Evolutionary conservation across 2,888 invertebrate species (phyloP), one percentile per base, ranked within the genome.

Genomic region (Tenthredo amoena): DNA sequence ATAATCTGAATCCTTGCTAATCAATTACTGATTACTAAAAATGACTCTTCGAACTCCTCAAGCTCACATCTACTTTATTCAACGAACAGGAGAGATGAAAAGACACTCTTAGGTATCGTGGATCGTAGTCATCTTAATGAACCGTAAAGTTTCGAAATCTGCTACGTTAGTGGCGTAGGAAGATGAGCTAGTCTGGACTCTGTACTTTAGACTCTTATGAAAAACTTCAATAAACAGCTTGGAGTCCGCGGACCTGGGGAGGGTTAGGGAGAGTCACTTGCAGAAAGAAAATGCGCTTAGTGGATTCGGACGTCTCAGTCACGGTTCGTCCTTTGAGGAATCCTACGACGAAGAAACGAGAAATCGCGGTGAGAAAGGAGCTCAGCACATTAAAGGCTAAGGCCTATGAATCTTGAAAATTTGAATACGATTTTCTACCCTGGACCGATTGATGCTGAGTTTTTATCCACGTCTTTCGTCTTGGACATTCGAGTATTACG

Each of bases 221-320:
- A 15, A 34, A 68, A 18, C 15, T 18, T 15, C 37, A 1, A 43
- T 21, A 74, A 74, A 40, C 10, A 43, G 72, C 40, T 43, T 74
- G 34, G n/a, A 37, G 34, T 37, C n/a, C 43, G 40, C 21, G 43
- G 4, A 43, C 34, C 18, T 18, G 15, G 18, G 21, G 26, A 18
- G 40, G 62, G 40, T 37, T 62, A 12, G 15, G 62, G 62, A 9
- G 31, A 50, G 50, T 68, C 31, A 37, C 62, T 12, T 58, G 18
- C 31, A 85, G 85, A 5, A 85, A 81, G 85, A 68, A 86, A 86
- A 86, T 85, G 86, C 86, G 86, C 86, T 86, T 86, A 85, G 79
- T 37, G 81, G 81, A 85, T 85, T 68, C 72, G 68, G 65, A 65
- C 26, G n/a, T 62, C 68, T 43, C n/a, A 82, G 47, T 50, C 47